These are phyloP conservation scores for Blastobasis adustella DNA, from an alignment of 2,888 invertebrate genomes.

Conservation along the genomic window DNA sequence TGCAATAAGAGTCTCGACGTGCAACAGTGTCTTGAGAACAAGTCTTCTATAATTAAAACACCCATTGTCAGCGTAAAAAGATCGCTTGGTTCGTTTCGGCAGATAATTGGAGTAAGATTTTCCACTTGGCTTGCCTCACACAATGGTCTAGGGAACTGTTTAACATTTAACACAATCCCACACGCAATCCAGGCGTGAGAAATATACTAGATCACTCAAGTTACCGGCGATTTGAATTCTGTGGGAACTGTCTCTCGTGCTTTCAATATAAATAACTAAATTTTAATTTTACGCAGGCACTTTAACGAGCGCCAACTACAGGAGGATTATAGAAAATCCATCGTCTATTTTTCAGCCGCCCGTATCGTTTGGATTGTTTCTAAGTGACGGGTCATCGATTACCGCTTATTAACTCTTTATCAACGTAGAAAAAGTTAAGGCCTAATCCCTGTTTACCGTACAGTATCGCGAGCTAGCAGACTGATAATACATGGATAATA, in stretches of 20 bases:
- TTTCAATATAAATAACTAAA: neutral
- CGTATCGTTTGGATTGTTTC: no score
- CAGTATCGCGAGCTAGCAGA: no score
- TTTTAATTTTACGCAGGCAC: neutral
- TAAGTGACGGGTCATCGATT: no score
- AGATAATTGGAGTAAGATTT: conserved; percentile 52
- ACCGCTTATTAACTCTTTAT: no score
- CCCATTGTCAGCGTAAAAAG: conserved; percentile 26
- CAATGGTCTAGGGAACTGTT: conserved; percentile 52
- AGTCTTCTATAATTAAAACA: conserved; percentile 16
- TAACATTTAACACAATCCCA: conserved; percentile 41
- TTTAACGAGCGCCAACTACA: neutral
- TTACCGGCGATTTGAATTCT: neutral
- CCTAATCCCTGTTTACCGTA: no score
- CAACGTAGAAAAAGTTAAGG: no score
- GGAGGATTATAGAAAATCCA: neutral
- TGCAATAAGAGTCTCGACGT: neutral
- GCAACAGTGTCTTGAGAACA: conserved; percentile 9
- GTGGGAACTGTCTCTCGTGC: neutral
- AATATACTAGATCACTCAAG: conserved; percentile 4
- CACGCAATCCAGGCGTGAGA: conserved; percentile 29
- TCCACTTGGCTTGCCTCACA: conserved; percentile 41
- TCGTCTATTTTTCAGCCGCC: no score
- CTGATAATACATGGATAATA: no score
- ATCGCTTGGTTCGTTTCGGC: conserved; percentile 33